These are phyloP conservation scores for Gobionotothen gibberifrons DNA, from an alignment of 2,797 vertebrate species.

Conservation along the genomic window DNA sequence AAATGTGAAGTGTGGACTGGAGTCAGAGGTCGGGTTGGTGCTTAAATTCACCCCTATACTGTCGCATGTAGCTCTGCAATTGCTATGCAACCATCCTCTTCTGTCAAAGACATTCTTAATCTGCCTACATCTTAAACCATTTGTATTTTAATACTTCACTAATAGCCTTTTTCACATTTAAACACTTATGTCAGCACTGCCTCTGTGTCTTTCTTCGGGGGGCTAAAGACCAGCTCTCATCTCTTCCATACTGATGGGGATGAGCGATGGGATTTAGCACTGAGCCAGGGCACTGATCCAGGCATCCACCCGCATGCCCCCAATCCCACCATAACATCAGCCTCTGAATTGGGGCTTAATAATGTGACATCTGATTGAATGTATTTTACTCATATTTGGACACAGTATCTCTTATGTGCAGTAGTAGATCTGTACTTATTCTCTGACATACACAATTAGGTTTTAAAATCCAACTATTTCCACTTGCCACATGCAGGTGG, in stretches of 20 bases:
- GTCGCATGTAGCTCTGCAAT: conserved; percentile 1
- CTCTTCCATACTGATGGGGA: conserved; percentile 62
- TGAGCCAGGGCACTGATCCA: conserved; percentile 70
- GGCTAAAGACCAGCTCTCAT: conserved; percentile 48
- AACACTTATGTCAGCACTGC: conserved; percentile 48
- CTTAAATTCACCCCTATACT: conserved; percentile 40
- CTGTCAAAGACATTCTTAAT: conserved; percentile 25
- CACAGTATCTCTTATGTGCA: conserved; percentile 5
- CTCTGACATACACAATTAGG: background rate
- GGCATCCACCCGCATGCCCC: conserved; percentile 51
- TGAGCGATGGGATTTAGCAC: conserved; percentile 71
- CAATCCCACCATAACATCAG: conserved; percentile 68
- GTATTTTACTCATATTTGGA: conserved; percentile 50
- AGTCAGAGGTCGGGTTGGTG: conserved; percentile 47
- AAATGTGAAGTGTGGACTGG: conserved; percentile 34
- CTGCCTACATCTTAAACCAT: conserved; percentile 29
- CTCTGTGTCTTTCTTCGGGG: conserved; percentile 21
- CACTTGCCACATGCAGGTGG: conserved; percentile 1
- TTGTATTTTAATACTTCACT: conserved; percentile 31
- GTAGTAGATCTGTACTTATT: background rate
- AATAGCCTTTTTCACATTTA: conserved; percentile 39
- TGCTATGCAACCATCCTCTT: conserved; percentile 12
- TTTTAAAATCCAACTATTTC: background rate
- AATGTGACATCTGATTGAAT: conserved; percentile 54
- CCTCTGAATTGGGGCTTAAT: conserved; percentile 63